Conservation (phyloP, 2,113 vertebrate genomes). For the Etheostoma spectabile region DNA sequence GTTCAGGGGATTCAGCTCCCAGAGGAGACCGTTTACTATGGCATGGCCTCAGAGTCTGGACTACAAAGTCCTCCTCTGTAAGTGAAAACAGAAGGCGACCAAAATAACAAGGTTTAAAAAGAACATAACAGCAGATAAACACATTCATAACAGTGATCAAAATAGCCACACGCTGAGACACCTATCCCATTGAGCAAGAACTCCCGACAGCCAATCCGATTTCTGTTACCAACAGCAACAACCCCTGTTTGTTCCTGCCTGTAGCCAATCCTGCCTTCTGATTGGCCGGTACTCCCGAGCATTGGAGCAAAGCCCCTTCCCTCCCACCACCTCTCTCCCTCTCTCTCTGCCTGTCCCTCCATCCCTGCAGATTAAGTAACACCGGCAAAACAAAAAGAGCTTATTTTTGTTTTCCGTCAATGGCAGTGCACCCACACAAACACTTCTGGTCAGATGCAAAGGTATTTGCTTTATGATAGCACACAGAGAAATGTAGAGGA, state of each 20-base stretch:
- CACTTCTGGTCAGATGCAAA: slow-evolving; percentile 57
- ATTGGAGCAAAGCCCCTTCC: slow-evolving; percentile 38
- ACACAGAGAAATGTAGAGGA: slow-evolving; percentile 12
- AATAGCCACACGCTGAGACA: slow-evolving; percentile 70
- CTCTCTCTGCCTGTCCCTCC: slow-evolving; percentile 39
- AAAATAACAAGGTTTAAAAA: slow-evolving; percentile 81
- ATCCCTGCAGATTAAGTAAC: slow-evolving; percentile 82
- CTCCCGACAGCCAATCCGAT: slow-evolving; percentile 77
- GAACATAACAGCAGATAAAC: slow-evolving; percentile 75
- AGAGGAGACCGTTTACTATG: background rate
- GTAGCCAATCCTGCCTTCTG: slow-evolving; percentile 57
- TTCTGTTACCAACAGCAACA: slow-evolving; percentile 87
- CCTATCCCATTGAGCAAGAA: slow-evolving; percentile 78
- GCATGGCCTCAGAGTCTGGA: background rate
- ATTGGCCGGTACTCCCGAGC: slow-evolving; percentile 74
- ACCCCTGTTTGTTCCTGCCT: slow-evolving; percentile 69
- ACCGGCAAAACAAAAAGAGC: slow-evolving; percentile 83
- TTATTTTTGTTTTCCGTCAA: slow-evolving; percentile 84
- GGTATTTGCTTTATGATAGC: slow-evolving; percentile 24
- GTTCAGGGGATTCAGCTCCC: slow-evolving; percentile 44
- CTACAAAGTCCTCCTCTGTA: slow-evolving; percentile 1
- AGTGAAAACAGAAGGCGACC: slow-evolving; percentile 59
- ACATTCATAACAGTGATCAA: slow-evolving; percentile 76
- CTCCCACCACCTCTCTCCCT: slow-evolving; percentile 29
- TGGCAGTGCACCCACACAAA: slow-evolving; percentile 66